These are phyloP conservation scores for Oligia strigilis DNA, from an alignment of 2,888 invertebrate genomes.

Conservation along the genomic window DNA sequence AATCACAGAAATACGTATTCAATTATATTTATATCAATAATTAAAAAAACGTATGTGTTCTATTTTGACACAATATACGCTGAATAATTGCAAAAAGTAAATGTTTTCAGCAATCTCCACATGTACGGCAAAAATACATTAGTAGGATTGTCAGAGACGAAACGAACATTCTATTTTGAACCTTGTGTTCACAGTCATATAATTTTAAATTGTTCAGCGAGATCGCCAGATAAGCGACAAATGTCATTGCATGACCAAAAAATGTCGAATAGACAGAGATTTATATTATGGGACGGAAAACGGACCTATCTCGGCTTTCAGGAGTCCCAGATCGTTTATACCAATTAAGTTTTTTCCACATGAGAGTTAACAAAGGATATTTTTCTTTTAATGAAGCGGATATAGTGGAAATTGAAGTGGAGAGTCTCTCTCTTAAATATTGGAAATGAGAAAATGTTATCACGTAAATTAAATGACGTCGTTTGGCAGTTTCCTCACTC, in stretches of 20 bases:
- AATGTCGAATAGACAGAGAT: conserved; percentile 66
- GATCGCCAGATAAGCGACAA: conserved; percentile 23
- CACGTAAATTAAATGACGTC: conserved; percentile 18
- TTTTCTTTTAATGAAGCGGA: conserved; percentile 23
- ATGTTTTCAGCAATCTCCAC: conserved; percentile 11
- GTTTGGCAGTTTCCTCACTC: neutral
- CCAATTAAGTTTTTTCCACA: conserved; percentile 53
- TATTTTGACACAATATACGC: neutral
- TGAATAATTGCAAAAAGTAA: neutral
- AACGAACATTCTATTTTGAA: conserved; percentile 3
- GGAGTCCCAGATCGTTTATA: conserved; percentile 59
- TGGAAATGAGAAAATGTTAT: conserved; percentile 32
- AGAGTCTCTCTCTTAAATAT: neutral
- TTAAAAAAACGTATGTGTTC: neutral
- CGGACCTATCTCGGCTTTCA: conserved; percentile 58
- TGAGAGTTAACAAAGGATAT: neutral
- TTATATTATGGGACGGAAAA: conserved; percentile 67
- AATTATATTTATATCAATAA: neutral
- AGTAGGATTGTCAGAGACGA: conserved; percentile 10
- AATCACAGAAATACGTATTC: too few species aligned
- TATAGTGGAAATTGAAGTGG: conserved; percentile 6
- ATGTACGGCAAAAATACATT: conserved; percentile 23
- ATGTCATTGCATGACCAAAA: conserved; percentile 59
- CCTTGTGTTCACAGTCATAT: conserved; percentile 40
- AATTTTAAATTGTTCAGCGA: conserved; percentile 36